Percentiles rank a stretch among this genome's conserved stretches.
Conservation (phyloP, 1,140 invertebrate genomes). For the Drosophila fuyamai region DNA sequence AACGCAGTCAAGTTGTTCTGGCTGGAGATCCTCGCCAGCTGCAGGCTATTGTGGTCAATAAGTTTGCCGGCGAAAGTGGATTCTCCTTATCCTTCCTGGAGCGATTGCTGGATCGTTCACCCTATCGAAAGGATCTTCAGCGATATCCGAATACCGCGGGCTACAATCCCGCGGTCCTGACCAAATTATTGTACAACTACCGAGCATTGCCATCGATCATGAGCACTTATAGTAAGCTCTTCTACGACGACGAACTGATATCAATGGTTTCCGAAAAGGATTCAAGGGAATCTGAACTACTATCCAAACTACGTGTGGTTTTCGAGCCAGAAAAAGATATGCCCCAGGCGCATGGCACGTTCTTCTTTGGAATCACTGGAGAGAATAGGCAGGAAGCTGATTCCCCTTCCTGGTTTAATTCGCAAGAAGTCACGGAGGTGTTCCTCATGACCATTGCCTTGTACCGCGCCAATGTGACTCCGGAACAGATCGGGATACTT, state of each 20-base stretch:
- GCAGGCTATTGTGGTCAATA: conserved; percentile 92
- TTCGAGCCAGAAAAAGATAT: conserved; percentile 11
- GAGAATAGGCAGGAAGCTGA: conserved; percentile 89
- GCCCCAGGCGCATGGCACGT: conserved; percentile 88
- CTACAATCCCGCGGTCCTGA: conserved; percentile 89
- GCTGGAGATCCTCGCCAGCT: conserved; percentile 97
- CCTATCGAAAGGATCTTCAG: conserved; percentile 88
- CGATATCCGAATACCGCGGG: conserved; percentile 84
- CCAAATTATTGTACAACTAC: conserved; percentile 91
- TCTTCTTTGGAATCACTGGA: conserved; percentile 94
- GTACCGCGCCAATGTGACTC: conserved; percentile 87
- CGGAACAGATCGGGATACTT: conserved; percentile 94
- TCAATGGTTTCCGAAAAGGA: conserved; percentile 72
- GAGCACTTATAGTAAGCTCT: conserved; percentile 90
- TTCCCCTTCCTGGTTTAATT: conserved; percentile 96
- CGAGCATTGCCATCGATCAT: conserved; percentile 92
- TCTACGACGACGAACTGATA: conserved; percentile 88
- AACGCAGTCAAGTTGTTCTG: conserved; percentile 90
- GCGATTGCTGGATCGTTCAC: conserved; percentile 87
- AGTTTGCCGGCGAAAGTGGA: conserved; percentile 87
- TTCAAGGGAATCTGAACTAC: conserved; percentile 47
- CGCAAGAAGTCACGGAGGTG: conserved; percentile 90
- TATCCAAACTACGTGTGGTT: conserved; percentile 32
- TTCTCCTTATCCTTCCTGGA: conserved; percentile 90
- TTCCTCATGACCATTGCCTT: conserved; percentile 87